Evolutionary conservation across 2,888 invertebrate species (phyloP).

Genomic region (Lasioglossum zephyrum): DNA sequence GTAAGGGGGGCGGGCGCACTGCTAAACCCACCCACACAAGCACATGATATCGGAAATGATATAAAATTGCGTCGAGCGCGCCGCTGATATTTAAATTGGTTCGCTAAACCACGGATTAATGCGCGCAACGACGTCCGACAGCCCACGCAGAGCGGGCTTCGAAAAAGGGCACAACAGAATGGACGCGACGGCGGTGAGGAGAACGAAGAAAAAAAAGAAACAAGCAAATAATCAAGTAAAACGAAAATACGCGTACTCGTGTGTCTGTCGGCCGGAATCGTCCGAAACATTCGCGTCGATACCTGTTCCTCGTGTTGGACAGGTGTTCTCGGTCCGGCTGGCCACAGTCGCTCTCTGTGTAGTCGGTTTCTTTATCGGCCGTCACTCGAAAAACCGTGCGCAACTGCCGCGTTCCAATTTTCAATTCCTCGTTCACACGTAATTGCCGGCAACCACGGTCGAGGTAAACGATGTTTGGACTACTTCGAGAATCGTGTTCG

Average conservation of each 20-base stretch:
- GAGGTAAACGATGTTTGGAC: not conserved
- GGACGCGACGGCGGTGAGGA: not conserved
- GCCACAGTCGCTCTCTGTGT: slow-evolving; percentile 27
- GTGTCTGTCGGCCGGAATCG: slow-evolving; percentile 18
- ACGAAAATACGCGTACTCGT: not conserved
- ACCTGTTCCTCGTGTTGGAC: slow-evolving; percentile 53
- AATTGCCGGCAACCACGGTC: not conserved
- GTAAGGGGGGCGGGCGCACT: slow-evolving; percentile 67
- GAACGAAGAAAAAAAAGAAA: not conserved
- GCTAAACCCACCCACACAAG: slow-evolving; percentile 82
- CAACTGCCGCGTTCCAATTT: not conserved
- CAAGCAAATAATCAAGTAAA: not conserved
- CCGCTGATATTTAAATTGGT: slow-evolving; percentile 84
- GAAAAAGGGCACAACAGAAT: slow-evolving; percentile 59
- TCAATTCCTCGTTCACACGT: not conserved
- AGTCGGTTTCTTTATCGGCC: slow-evolving; percentile 53
- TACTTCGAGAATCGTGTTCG: not conserved
- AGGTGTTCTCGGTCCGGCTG: slow-evolving; percentile 47
- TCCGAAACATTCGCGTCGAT: slow-evolving; percentile 44
- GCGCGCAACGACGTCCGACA: slow-evolving; percentile 75
- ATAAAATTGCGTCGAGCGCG: slow-evolving; percentile 84
- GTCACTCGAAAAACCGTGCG: slow-evolving; percentile 18
- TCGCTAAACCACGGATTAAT: slow-evolving; percentile 84
- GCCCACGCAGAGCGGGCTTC: slow-evolving; percentile 69
- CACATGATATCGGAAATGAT: slow-evolving; percentile 84